These are phyloP conservation scores for Eulemur albifrons DNA, from an alignment of 2,797 vertebrate genomes.

Conservation along the genomic window DNA sequence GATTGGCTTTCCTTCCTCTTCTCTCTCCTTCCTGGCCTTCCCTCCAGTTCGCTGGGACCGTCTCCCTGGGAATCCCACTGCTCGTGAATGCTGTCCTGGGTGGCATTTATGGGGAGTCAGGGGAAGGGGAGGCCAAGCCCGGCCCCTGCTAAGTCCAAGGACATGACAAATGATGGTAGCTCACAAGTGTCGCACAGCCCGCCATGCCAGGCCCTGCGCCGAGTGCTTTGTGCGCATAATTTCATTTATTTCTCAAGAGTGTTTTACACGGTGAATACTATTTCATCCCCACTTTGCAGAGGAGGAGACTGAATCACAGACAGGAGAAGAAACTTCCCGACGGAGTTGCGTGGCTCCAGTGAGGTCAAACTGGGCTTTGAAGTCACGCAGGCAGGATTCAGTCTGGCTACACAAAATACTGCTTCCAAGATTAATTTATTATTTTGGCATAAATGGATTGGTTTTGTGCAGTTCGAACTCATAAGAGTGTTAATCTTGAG, in stretches of 20 bases:
- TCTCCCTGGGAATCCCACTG: rapidly evolving
- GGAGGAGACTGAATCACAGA: background rate
- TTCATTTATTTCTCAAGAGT: rapidly evolving
- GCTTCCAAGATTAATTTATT: background rate
- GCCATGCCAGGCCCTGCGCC: rapidly evolving
- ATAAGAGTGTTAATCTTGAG: too few species aligned
- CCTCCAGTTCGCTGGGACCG: rapidly evolving
- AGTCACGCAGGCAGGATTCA: background rate
- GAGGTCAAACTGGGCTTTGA: background rate
- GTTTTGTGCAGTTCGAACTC: background rate
- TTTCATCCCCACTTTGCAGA: background rate
- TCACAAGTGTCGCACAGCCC: rapidly evolving
- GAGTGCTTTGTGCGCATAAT: rapidly evolving
- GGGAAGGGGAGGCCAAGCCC: background rate
- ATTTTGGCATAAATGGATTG: background rate
- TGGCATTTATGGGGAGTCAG: background rate
- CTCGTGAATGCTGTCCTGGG: background rate
- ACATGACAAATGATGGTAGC: rapidly evolving
- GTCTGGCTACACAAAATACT: background rate
- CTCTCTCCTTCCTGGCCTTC: too few species aligned
- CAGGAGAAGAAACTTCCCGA: background rate
- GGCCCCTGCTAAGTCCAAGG: background rate
- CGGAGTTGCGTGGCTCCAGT: rapidly evolving
- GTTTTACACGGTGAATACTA: rapidly evolving
- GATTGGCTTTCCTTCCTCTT: rapidly evolving